A percentile compares a stretch with the other conserved stretches of the same genome.
Conservation (phyloP, 2,888 invertebrate genomes). For the Mycogona germanica region DNA sequence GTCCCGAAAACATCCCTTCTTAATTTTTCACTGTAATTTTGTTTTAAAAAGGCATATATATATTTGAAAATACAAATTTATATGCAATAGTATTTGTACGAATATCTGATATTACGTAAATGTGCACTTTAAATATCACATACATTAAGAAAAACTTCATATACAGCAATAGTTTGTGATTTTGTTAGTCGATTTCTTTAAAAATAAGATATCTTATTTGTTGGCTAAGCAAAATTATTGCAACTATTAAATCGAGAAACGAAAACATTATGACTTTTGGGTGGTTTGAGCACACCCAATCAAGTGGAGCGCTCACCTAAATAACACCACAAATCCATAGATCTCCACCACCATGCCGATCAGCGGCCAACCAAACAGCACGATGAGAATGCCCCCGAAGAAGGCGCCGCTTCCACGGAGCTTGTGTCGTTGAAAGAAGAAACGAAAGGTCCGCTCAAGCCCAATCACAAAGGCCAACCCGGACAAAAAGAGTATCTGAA, state of each 20-base stretch:
- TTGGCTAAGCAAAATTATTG: too few relatives aligned
- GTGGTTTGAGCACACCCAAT: neutral
- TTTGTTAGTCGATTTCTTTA: too few relatives aligned
- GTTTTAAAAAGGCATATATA: neutral
- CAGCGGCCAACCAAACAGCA: constrained; percentile 90
- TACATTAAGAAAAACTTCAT: too few relatives aligned
- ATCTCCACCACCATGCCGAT: constrained; percentile 93
- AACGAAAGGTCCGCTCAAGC: constrained; percentile 82
- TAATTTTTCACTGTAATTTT: neutral
- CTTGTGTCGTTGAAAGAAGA: constrained; percentile 97
- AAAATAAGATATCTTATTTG: neutral
- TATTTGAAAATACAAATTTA: neutral
- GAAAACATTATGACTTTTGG: neutral
- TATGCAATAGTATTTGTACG: neutral
- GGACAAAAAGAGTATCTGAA: constrained; percentile 87
- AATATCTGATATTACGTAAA: too few relatives aligned
- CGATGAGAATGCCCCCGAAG: constrained; percentile 83
- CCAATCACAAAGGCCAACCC: constrained; percentile 96
- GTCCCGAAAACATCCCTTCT: too few relatives aligned
- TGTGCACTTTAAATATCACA: too few relatives aligned
- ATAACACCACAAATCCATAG: constrained; percentile 75
- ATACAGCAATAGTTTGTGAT: too few relatives aligned
- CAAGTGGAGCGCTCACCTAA: constrained; percentile 43
- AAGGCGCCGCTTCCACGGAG: constrained; percentile 78
- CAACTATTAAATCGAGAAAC: neutral